Percentiles rank a stretch among this genome's conserved stretches.
Evolutionary conservation across 1,140 invertebrate species (phyloP).

Genomic region (honey bee (Apis mellifera)): Amel_HAv3.1 CM009936.2:17376001-17376500

Average conservation of each 20-base stretch:
- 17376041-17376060: neutral
- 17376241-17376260: slow-evolving; percentile 81
- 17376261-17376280: slow-evolving; percentile 49
- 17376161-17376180: slow-evolving; percentile 56
- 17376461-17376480: neutral
- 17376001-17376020: too few species aligned
- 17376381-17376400: slow-evolving; percentile 53
- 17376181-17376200: slow-evolving; percentile 68
- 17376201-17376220: slow-evolving; percentile 80
- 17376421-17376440: slow-evolving; percentile 40
- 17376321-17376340: slow-evolving; percentile 60
- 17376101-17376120: slow-evolving; percentile 53
- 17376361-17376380: slow-evolving; percentile 44
- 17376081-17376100: slow-evolving; percentile 76
- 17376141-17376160: slow-evolving; percentile 52
- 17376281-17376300: slow-evolving; percentile 62
- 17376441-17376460: slow-evolving; percentile 44
- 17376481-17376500: slow-evolving; percentile 37
- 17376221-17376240: slow-evolving; percentile 82
- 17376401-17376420: neutral
- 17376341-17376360: slow-evolving; percentile 69
- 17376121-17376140: slow-evolving; percentile 41
- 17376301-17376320: slow-evolving; percentile 31
- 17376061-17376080: slow-evolving; percentile 47
- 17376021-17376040: neutral